Percentiles rank a stretch among this genome's conserved stretches.
These are phyloP conservation scores for Umimayanthus chanpuru DNA, from an alignment of 92 coral and sea anemone species.

Conservation along the genomic window DNA sequence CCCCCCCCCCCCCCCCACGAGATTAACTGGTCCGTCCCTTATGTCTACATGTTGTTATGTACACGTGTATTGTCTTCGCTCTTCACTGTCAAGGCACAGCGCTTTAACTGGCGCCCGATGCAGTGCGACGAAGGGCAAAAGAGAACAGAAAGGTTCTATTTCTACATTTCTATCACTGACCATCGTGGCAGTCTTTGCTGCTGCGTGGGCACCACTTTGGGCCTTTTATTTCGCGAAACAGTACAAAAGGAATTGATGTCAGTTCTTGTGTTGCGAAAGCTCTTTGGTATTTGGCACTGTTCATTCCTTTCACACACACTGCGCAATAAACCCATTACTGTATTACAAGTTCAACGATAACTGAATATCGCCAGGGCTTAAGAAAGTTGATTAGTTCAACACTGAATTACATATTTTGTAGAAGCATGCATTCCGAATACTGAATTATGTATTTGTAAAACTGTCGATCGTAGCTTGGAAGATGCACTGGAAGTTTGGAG, in stretches of 20 bases:
- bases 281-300: not conserved
- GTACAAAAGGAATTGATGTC: not conserved
- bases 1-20: too few species aligned
- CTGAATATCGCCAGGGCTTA: not conserved
- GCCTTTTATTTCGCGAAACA: not conserved
- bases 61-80: not conserved
- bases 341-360: conserved; percentile 12
- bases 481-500: too few species aligned
- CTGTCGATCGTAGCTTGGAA: too few species aligned
- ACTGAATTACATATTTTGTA: not conserved
- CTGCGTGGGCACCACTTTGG: conserved; percentile 3
- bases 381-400: not conserved
- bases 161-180: not conserved
- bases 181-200: conserved; percentile 10
- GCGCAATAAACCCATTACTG: conserved; percentile 2
- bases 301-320: not conserved
- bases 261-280: not conserved
- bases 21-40: too few species aligned
- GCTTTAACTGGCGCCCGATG: conserved; percentile 1
- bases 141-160: conserved; percentile 8
- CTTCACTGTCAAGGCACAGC: not conserved
- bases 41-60: not conserved
- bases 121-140: conserved; percentile 3
- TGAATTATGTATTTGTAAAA: too few species aligned
- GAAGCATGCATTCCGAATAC: too few species aligned